Evolutionary conservation across 1,140 invertebrate genomes (phyloP).

Genomic region (Mesaphorura yosii): DNA sequence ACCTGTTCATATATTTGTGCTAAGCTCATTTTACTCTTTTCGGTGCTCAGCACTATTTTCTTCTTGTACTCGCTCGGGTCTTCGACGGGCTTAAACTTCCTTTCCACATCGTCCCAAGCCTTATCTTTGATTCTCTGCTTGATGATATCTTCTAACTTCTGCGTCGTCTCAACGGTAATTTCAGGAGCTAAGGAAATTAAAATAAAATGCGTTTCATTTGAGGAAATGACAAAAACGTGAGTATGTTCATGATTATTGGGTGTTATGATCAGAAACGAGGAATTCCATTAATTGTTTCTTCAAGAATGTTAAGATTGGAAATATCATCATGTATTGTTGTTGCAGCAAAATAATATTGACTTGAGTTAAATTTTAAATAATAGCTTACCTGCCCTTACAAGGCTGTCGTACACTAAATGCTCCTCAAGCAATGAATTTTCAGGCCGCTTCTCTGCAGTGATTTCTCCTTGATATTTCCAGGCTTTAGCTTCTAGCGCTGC

Average conservation of each 20-base stretch:
- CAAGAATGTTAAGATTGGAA: conserved; percentile 18
- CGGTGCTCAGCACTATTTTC: conserved; percentile 75
- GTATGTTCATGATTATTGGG: neutral
- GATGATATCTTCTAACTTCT: conserved; percentile 81
- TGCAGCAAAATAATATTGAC: neutral
- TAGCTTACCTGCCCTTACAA: conserved; percentile 51
- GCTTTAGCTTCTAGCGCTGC: conserved; percentile 67
- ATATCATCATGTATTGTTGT: conserved; percentile 28
- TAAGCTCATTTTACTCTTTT: conserved; percentile 89
- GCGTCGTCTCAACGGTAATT: conserved; percentile 79
- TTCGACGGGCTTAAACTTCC: conserved; percentile 75
- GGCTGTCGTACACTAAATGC: conserved; percentile 78
- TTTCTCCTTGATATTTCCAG: conserved; percentile 89
- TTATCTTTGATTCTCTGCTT: conserved; percentile 83
- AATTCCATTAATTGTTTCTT: conserved; percentile 27
- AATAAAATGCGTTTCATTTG: neutral
- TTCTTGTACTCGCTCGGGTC: conserved; percentile 81
- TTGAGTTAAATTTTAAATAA: conserved; percentile 4
- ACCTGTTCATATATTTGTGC: conserved; percentile 87
- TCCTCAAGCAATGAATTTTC: conserved; percentile 87
- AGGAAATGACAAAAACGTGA: neutral
- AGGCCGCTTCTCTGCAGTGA: conserved; percentile 60
- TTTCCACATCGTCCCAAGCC: conserved; percentile 87
- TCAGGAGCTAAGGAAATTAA: conserved; percentile 51
- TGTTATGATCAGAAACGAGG: conserved; percentile 29